A percentile compares a stretch with the other conserved stretches of the same genome.
These are phyloP conservation scores for Notothenia rossii DNA, from an alignment of 2,113 vertebrate genomes.

Conservation along the genomic window DNA sequence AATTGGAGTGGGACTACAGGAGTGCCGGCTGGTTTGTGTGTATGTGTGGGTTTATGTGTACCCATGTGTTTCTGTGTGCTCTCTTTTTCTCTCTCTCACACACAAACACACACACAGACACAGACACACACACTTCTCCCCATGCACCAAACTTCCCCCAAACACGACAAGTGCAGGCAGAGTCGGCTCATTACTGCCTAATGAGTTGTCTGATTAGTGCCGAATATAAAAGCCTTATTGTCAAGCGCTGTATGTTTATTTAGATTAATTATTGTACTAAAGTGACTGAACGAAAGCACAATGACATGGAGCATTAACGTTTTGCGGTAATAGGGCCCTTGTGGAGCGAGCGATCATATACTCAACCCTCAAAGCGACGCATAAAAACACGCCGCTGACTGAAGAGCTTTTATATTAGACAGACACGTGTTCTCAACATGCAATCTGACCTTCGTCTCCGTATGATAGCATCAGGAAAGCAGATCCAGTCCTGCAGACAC, in stretches of 20 bases:
- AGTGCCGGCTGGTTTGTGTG: slow-evolving; percentile 58
- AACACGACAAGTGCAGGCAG: slow-evolving; percentile 75
- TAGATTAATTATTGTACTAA: slow-evolving; percentile 83
- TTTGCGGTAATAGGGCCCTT: slow-evolving; percentile 65
- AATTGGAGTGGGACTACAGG: slow-evolving; percentile 82
- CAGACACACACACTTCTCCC: slow-evolving; percentile 50
- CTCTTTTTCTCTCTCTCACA: not conserved
- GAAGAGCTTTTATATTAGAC: slow-evolving; percentile 12
- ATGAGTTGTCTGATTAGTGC: slow-evolving; percentile 84
- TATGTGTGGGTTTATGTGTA: slow-evolving; percentile 32
- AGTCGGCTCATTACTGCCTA: slow-evolving; percentile 81
- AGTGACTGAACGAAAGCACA: slow-evolving; percentile 72
- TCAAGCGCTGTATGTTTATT: slow-evolving; percentile 80
- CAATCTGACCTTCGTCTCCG: slow-evolving; percentile 1
- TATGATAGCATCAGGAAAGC: not conserved
- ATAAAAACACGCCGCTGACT: slow-evolving; percentile 2
- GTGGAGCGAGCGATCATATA: slow-evolving; percentile 34
- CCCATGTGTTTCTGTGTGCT: slow-evolving; percentile 32
- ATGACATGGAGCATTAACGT: slow-evolving; percentile 65
- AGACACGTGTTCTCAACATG: not conserved
- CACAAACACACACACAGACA: not conserved
- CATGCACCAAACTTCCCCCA: slow-evolving; percentile 70
- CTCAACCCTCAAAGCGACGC: slow-evolving; percentile 19
- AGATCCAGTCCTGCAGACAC: slow-evolving; percentile 11
- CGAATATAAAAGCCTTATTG: slow-evolving; percentile 81